Evolutionary conservation across 1,140 invertebrate species (phyloP), one percentile per base, ranked within the genome.

Genomic region (Cydia amplana): DNA sequence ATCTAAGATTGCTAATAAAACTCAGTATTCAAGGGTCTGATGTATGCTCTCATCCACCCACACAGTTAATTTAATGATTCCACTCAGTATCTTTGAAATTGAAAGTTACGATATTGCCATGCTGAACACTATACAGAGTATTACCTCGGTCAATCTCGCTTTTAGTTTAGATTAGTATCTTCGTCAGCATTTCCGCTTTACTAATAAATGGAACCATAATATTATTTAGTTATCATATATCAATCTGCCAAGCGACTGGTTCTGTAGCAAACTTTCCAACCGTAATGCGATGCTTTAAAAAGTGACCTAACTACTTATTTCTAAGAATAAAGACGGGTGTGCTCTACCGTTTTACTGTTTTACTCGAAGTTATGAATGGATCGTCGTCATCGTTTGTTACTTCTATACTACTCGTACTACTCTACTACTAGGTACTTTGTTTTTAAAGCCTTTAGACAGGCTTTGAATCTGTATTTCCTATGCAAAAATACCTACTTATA

Each of bases 221-320:
- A 60, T 10, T 23, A 60, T 60, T 60, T 18, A 60, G 51, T 60
- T 60, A 60, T 60, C 51, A 60, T 60, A 60, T 60, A 60, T 20
- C 51, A 60, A 60, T 60, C 51, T 60, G 10, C n/a, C 6, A 18
- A 60, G 51, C 10, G 18, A 60, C 51, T 60, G 51, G 51, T 60
- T 60, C 16, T 16, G 49, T 20, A 20, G 18, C 6, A 60, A 10
- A 60, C 51, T 60, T 60, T 60, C 51, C 51, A 60, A n/a, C 77
- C 72, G 74, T 83, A 82, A 85, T 83, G 51, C 18, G 7, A 60
- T 20, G 51, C n/a, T 60, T 20, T 4, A 20, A 60, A 60, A 23
- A 10, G 51, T 60, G n/a, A 51, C n/a, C 18, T 60, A 60, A 60
- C 7, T 20, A 60, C 51, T 20, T 60, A 23, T 23, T 20, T n/a